Conservation (phyloP, 2,888 invertebrate genomes). For the Meteorus colon region DNA sequence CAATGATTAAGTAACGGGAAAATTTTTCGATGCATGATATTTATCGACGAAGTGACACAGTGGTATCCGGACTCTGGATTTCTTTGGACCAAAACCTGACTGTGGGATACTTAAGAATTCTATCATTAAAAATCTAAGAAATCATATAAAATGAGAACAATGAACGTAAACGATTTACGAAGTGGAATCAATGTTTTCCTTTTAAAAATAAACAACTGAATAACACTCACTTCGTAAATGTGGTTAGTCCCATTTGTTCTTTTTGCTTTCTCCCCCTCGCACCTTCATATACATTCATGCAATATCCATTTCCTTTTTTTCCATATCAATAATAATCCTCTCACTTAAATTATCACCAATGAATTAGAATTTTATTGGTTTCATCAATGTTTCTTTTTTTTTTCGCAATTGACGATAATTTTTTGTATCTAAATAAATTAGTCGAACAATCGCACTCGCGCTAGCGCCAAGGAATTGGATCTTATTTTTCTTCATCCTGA, state of each 20-base stretch:
- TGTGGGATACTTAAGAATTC: slow-evolving; percentile 35
- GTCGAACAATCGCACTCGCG: slow-evolving; percentile 7
- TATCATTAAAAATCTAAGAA: slow-evolving; percentile 8
- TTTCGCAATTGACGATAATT: slow-evolving; percentile 2
- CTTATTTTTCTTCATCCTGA: slow-evolving; percentile 13
- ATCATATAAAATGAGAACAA: slow-evolving; percentile 2
- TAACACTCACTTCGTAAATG: neutral
- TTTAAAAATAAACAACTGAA: slow-evolving; percentile 11
- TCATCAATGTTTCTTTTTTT: neutral
- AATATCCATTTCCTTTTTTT: neutral
- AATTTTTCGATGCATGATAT: slow-evolving; percentile 13
- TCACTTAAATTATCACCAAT: neutral
- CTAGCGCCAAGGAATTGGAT: slow-evolving; percentile 27
- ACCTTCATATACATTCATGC: neutral
- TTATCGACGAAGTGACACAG: slow-evolving; percentile 31
- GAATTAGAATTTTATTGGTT: neutral
- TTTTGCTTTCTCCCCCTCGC: neutral
- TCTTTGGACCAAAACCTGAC: slow-evolving; percentile 47
- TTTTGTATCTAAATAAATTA: neutral
- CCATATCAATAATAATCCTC: neutral
- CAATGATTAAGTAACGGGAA: slow-evolving; percentile 4
- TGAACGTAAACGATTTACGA: neutral
- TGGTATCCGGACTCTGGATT: slow-evolving; percentile 37
- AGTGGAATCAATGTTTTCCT: slow-evolving; percentile 6
- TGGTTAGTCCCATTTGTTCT: neutral